Evolutionary conservation across 2,888 invertebrate species (phyloP).

Genomic region (Orgyia antiqua): DNA sequence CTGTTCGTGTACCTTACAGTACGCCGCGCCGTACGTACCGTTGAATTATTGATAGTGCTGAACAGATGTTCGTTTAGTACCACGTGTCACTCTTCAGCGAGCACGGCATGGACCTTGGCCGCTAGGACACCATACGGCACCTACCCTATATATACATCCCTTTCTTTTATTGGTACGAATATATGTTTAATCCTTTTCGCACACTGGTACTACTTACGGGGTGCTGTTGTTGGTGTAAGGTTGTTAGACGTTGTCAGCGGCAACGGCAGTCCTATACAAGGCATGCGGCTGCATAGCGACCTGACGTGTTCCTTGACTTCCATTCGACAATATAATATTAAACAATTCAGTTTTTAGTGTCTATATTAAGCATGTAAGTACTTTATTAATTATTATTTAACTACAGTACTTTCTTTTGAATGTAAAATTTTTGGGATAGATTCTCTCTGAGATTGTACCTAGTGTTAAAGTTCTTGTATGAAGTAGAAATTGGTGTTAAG

Average conservation of each 20-base stretch:
- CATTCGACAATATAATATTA: constrained; percentile 39
- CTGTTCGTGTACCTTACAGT: not conserved
- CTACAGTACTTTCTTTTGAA: too few species aligned
- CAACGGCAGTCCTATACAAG: constrained; percentile 67
- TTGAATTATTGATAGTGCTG: constrained; percentile 20
- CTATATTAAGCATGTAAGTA: too few species aligned
- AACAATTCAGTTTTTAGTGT: too few species aligned
- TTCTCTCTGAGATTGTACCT: too few species aligned
- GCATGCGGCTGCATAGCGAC: constrained; percentile 45
- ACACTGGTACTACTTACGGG: constrained; percentile 42
- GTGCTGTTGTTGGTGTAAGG: constrained; percentile 56
- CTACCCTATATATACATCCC: constrained; percentile 52
- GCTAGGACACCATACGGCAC: constrained; percentile 46
- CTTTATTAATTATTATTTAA: too few species aligned
- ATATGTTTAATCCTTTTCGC: constrained; percentile 45
- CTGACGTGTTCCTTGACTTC: constrained; percentile 51
- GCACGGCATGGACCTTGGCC: constrained; percentile 51
- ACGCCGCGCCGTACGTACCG: constrained; percentile 5
- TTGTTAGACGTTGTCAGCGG: constrained; percentile 71
- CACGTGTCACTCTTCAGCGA: constrained; percentile 67
- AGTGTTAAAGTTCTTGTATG: constrained; percentile 19
- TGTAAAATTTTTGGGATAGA: too few species aligned
- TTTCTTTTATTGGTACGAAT: constrained; percentile 27
- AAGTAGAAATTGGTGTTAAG: constrained; percentile 36
- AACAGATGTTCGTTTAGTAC: constrained; percentile 60